Evolutionary conservation across 2,113 vertebrate genomes (phyloP), one percentile per base, ranked within the genome.

Genomic region (Australoheros scitulus): DNA sequence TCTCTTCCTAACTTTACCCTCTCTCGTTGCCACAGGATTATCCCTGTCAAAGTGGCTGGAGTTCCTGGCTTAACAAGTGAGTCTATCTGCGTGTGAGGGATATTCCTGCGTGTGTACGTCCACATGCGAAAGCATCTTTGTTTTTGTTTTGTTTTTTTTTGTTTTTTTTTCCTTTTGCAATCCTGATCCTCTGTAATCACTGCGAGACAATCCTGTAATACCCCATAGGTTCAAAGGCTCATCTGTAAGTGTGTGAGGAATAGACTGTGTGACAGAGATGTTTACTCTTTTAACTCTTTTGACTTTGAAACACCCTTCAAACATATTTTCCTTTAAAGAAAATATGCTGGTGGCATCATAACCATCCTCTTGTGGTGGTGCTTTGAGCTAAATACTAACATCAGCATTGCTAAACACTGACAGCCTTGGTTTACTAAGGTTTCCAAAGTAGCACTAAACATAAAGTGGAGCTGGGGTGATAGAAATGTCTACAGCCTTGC

Each of bases 1-100:
- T 88, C 88, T 93, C 86, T 90, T 90, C 88, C 88, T 88, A 90
- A 92, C 86, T 92, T 93, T 91, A 86, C 88, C 80, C 86, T 91
- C 77, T 86, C 90, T 86, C 41, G 24, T 87, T 89, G 87, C 89
- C 75, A 83, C 76, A 82, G 87, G 92, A 92, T 95, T 91, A 95
- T 92, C 91, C 83, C 64, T 90, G 88, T 89, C 88, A 87, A 88
- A 91, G 83, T 87, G 77, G 89, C 80, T 22, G 85, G 83, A 93
- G 90, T 88, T 91, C 85, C 83, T 86, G 87, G 70, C 74, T 88
- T 81, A 85, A 88, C 24, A 11, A 88, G 70, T 22, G 84, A 87
- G 76, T 89, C 82, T 88, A 72, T 82, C 55, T 83, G 72, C 18
- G 32, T 68, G 50, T 22, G 58, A 76, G 60, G 59, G 81, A 77